Evolutionary conservation across 2,113 vertebrate genomes (phyloP).

Genomic region (Azemiops feae): DNA sequence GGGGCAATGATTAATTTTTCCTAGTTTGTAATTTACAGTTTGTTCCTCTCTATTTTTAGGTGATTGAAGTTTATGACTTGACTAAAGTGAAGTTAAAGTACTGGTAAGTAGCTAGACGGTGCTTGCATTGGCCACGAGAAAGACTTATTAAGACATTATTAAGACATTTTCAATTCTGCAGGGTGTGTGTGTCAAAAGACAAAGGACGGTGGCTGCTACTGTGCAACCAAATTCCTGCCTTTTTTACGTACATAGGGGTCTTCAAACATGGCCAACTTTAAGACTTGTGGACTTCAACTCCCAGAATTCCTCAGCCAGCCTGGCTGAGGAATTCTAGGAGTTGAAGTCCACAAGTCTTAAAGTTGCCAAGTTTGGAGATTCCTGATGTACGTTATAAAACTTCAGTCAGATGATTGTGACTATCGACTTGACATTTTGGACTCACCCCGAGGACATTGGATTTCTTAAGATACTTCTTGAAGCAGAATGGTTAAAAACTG

Average conservation of each 20-base stretch:
- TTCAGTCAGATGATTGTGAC: neutral
- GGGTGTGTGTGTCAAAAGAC: neutral
- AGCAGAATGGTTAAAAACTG: neutral
- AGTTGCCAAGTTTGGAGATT: no score
- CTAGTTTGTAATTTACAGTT: neutral
- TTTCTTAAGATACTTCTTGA: neutral
- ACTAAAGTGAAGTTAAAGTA: slow-evolving; percentile 99
- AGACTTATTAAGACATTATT: neutral
- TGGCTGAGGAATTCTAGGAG: no score
- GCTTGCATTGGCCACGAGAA: neutral
- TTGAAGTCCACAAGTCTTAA: no score
- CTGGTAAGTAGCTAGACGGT: slow-evolving; percentile 81
- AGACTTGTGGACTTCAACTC: neutral
- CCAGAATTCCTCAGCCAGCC: neutral
- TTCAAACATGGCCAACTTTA: neutral
- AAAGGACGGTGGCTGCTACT: neutral
- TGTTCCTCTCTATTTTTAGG: slow-evolving; percentile 75
- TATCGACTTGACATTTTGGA: neutral
- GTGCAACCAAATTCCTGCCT: neutral
- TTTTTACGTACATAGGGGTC: neutral
- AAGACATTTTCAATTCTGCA: neutral
- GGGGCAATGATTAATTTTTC: neutral
- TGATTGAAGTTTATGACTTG: slow-evolving; percentile 99
- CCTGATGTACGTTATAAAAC: no score
- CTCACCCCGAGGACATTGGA: neutral